Conservation (phyloP, 2,113 vertebrate genomes). For the Steatornis caripensis region DNA sequence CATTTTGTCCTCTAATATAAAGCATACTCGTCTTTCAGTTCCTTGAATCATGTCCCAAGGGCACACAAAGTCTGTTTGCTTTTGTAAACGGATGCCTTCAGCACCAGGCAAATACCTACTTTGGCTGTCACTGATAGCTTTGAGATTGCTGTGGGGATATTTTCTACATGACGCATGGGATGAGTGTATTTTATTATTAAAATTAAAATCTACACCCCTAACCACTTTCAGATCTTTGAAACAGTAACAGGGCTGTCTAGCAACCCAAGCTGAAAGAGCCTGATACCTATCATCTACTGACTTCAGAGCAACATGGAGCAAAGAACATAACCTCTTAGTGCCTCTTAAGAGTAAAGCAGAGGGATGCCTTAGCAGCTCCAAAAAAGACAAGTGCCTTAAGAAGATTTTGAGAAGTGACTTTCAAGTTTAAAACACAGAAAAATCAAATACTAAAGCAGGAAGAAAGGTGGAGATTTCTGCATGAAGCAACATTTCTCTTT, state of each 20-base stretch:
- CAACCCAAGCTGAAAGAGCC: neutral
- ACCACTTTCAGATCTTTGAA: neutral
- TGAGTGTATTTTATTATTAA: neutral
- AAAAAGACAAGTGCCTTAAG: neutral
- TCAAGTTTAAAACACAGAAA: neutral
- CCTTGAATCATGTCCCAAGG: neutral
- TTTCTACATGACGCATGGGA: neutral
- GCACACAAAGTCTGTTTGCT: neutral
- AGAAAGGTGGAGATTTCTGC: neutral
- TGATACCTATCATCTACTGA: neutral
- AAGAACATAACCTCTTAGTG: neutral
- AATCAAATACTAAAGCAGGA: neutral
- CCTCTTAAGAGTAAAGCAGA: neutral
- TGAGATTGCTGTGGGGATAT: fast-evolving
- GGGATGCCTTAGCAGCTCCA: neutral
- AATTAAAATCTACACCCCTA: neutral
- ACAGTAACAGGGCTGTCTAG: neutral
- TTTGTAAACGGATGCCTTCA: neutral
- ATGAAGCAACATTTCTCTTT: neutral
- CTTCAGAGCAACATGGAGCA: neutral
- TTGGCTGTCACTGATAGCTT: neutral
- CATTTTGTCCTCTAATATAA: neutral
- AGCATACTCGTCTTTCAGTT: neutral
- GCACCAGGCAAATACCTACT: neutral
- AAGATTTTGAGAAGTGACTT: neutral